These are phyloP conservation scores for Acipenser ruthenus DNA, from an alignment of 2,797 vertebrate genomes.

Conservation along the genomic window DNA sequence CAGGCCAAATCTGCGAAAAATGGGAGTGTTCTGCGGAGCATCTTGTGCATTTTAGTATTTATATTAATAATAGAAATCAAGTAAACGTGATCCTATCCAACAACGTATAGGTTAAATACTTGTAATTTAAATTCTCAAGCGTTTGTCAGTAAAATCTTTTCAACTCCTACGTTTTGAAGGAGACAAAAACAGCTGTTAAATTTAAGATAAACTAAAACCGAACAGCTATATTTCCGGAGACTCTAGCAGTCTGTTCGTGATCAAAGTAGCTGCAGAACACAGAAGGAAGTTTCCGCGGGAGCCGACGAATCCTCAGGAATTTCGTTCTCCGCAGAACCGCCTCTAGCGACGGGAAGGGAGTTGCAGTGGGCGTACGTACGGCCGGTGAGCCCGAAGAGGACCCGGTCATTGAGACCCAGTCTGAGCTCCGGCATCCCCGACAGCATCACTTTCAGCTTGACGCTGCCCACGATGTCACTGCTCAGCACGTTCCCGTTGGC, in stretches of 20 bases:
- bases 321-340: too few relatives aligned
- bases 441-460: conserved; percentile 87
- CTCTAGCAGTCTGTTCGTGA: too few relatives aligned
- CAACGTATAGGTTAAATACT: too few relatives aligned
- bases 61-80: too few relatives aligned
- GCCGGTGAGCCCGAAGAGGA: conserved; percentile 84
- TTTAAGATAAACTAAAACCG: neutral
- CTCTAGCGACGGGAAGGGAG: neutral
- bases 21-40: too few relatives aligned
- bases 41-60: too few relatives aligned
- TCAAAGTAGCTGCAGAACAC: neutral
- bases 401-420: conserved; percentile 82
- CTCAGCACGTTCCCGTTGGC: conserved; percentile 82
- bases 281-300: neutral
- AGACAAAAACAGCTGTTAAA: neutral
- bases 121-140: too few relatives aligned
- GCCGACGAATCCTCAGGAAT: fast-evolving
- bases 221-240: too few relatives aligned
- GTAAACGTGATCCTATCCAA: too few relatives aligned
- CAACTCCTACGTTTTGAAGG: too few relatives aligned
- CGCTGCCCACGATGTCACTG: conserved; percentile 85
- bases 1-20: too few relatives aligned
- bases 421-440: conserved; percentile 90
- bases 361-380: conserved; percentile 50
- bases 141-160: too few relatives aligned